These are phyloP conservation scores for Crotalus tigris DNA, from an alignment of 2,113 vertebrate genomes.

Conservation along the genomic window DNA sequence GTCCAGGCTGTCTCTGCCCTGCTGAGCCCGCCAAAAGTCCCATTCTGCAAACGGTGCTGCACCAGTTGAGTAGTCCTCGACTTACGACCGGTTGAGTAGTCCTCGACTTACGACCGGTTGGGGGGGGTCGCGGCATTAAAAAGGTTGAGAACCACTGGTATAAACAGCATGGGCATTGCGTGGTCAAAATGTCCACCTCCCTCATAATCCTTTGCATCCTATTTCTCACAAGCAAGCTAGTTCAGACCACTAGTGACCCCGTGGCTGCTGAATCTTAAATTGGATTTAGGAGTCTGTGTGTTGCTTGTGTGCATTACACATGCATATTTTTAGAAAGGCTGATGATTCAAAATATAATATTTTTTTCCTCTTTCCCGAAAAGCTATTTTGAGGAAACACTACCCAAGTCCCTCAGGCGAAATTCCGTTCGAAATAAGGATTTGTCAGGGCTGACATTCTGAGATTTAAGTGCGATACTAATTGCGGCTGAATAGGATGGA, in stretches of 20 bases:
- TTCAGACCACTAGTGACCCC: too few species aligned
- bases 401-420: background rate
- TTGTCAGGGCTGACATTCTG: background rate
- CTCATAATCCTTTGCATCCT: background rate
- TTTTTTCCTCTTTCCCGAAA: background rate
- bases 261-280: background rate
- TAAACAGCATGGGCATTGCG: fast-evolving
- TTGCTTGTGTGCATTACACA: background rate
- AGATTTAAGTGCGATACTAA: background rate
- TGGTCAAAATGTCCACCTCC: background rate
- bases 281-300: background rate
- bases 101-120: too few species aligned
- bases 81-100: too few species aligned
- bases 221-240: background rate
- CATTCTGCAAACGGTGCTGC: too few species aligned
- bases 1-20: too few species aligned
- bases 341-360: background rate
- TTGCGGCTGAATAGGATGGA: background rate
- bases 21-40: too few species aligned
- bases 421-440: background rate
- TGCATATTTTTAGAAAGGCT: background rate
- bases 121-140: too few species aligned
- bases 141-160: background rate
- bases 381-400: background rate
- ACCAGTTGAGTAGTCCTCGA: too few species aligned